Evolutionary conservation across 2,113 vertebrate species (phyloP).

Genomic region (Istiophorus platypterus): DNA sequence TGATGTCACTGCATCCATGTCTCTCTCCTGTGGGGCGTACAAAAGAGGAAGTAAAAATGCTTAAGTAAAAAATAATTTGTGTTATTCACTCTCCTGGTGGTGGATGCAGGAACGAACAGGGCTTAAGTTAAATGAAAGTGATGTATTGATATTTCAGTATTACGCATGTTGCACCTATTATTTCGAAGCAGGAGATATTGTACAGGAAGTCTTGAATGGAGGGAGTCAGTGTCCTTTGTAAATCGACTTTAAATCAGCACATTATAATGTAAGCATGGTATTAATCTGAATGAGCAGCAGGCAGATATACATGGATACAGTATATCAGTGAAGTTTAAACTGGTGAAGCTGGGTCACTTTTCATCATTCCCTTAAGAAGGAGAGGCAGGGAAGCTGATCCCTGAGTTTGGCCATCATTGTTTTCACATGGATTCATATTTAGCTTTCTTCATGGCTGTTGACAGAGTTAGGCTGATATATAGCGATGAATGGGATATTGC

Average conservation of each 20-base stretch:
- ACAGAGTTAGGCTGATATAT: slow-evolving; percentile 27
- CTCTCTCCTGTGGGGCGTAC: background rate
- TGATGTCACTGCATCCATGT: background rate
- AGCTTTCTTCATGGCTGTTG: background rate
- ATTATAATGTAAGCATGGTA: background rate
- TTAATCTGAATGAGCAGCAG: slow-evolving; percentile 22
- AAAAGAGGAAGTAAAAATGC: background rate
- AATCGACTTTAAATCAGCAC: background rate
- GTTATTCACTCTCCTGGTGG: background rate
- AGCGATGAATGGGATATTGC: background rate
- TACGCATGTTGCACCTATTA: background rate
- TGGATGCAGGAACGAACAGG: slow-evolving; percentile 5
- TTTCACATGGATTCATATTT: background rate
- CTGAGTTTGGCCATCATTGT: slow-evolving; percentile 23
- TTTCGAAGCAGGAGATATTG: background rate
- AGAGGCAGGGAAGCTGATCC: slow-evolving; percentile 27
- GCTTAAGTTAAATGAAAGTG: slow-evolving; percentile 25
- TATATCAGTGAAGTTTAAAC: slow-evolving; percentile 28
- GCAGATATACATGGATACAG: slow-evolving; percentile 4
- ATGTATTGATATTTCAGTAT: slow-evolving; percentile 29
- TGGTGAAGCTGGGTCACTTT: slow-evolving; percentile 17
- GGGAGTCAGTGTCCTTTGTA: background rate
- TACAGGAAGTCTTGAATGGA: background rate
- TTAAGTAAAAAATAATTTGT: slow-evolving; percentile 2
- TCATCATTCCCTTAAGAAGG: slow-evolving; percentile 31